Base-by-base conservation (phyloP, 2,888 invertebrate species). In the Catocala nupta region DNA sequence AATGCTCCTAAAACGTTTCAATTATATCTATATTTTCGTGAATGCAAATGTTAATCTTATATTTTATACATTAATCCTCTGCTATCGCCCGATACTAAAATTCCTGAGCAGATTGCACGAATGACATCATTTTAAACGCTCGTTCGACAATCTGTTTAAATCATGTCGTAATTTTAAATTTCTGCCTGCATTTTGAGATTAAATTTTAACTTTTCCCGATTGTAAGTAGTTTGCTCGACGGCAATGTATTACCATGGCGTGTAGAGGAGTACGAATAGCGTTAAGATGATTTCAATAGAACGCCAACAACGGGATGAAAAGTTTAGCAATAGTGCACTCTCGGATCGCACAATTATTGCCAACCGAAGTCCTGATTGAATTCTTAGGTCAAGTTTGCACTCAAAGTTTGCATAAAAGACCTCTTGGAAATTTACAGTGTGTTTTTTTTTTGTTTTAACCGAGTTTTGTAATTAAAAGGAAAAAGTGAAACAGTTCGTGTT, bases 211-310 rank as follows among this genome's bases (percentile, higher is more conserved):
- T 92, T 90, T 86, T 81, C 81, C 81, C 80, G 82, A 85, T 86
- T 85, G 87, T 84, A 86, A 89, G 89, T 90, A 89, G 88, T 90
- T 91, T 85, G 85, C 85, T 85, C 60, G 65, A 62, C 39, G 83
- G 84, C 78, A 87, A 93, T 92, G 91, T 91, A 91, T 91, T 88
- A 86, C 84, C 78, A 80, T 81, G 78, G 83, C 81, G 79, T 86
- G 84, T 86, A 86, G 85, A 85, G 25, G 4, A 86, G 83, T 86
- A 84, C 84, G 83, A 86, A 88, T 82, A 85, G 84, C 85, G 82
- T 85, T 90, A 89, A 90, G 90, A 91, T 91, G 89, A 91, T 90
- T 90, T 90, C 90, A 92, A 90, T 91, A 87, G 90, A 88, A 89
- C 83, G 86, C 88, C 83, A 87, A 91, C 88, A 90, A 89, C 85